Evolutionary conservation across 1,140 invertebrate species (phyloP).

Genomic region (Dreissena polymorpha): DNA sequence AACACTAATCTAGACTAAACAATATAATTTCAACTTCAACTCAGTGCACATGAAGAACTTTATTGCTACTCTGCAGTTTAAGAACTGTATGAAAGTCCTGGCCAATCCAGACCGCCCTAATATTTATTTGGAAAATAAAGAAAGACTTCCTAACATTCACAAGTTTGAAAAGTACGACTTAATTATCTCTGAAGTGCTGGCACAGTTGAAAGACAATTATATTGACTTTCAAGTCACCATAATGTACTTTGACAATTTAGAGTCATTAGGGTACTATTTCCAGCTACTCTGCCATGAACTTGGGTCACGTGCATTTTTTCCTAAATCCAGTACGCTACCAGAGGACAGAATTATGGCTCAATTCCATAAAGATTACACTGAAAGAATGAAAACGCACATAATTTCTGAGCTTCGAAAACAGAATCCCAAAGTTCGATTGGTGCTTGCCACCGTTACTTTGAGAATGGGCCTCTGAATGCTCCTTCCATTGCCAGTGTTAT

Average conservation of each 20-base stretch:
- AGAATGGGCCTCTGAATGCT: conserved; percentile 60
- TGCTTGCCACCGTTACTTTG: conserved; percentile 60
- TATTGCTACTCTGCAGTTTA: no score
- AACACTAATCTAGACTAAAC: no score
- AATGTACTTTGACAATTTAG: conserved; percentile 56
- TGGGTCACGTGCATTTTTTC: conserved; percentile 4
- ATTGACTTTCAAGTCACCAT: conserved; percentile 40
- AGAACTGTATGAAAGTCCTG: no score
- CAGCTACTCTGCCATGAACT: no score
- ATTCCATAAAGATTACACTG: conserved; percentile 57
- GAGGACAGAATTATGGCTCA: conserved; percentile 57
- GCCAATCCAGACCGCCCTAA: no score
- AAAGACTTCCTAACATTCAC: no score
- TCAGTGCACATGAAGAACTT: no score
- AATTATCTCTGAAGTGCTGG: conserved; percentile 5
- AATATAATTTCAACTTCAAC: no score
- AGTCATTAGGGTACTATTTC: conserved; percentile 55
- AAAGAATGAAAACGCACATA: conserved; percentile 56
- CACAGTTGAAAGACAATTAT: conserved; percentile 17
- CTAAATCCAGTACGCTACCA: conserved; percentile 28
- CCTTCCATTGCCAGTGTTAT: conserved; percentile 44
- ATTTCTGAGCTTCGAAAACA: conserved; percentile 40
- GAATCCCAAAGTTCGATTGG: no score
- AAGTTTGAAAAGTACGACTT: not conserved
- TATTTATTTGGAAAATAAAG: conserved; percentile 46